Evolutionary conservation across 2,113 vertebrate species (phyloP), one percentile per base, ranked within the genome.

Genomic region (Illadopsis cleaveri): DNA sequence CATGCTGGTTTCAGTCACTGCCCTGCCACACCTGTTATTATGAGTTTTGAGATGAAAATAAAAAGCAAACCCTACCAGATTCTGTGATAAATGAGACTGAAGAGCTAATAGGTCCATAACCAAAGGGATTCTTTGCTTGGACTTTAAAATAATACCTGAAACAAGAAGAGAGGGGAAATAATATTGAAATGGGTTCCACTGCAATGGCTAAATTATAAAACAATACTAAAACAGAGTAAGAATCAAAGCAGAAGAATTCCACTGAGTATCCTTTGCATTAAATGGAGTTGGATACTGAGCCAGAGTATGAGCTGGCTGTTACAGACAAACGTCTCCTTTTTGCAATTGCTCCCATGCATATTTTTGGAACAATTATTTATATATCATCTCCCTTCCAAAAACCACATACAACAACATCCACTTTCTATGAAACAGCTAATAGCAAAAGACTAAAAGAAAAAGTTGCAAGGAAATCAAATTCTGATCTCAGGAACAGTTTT

Each of bases 91-190:
- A 99, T 30, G 98, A 98, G 71, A 99, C 98, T 0, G 99, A 99
- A 37, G 99, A 98, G 68, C 99, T 99, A 93, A 99, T 27, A 20
- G 99, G 99, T 66, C 99, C 99, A 62, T 99, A 98, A 89, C 99
- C 99, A 76, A 99, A 98, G 50, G 99, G 98, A 95, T 99, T 99
- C 97, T 99, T 99, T 71, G 99, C 99, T 97, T 99, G 99, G 68
- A 99, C 99, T 98, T 98, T 99, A 97, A 99, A 99, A 96, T 99
- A 99, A 97, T 99, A 99, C 95, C 99, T 99, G 97, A 89, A 98
- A 97, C 42, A 44, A 75, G 81, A 94, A 93, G 53, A 93, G 37
- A 85, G 17, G 19, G 13, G 45, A 87, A 89, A 65, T 75, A 76
- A 97, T 89, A 96, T 42, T 66, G 61, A 83, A 92, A 71, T 7